These are phyloP conservation scores for Alcedo quadribrachys DNA, from an alignment of 2,797 vertebrate genomes.

Conservation along the genomic window DNA sequence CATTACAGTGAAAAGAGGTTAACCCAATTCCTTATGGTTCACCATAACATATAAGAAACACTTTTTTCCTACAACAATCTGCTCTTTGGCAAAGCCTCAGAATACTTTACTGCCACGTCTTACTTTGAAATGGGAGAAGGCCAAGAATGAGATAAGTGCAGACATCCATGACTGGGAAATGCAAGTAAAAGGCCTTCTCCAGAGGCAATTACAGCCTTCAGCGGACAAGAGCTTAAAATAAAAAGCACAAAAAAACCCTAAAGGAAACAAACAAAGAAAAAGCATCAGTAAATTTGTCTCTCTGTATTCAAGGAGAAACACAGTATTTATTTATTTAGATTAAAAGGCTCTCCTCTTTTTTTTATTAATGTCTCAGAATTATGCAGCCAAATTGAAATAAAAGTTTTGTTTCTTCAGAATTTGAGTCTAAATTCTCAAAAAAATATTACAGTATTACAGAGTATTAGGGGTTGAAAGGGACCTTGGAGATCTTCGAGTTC, in stretches of 20 bases:
- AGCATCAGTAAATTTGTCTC: conserved; percentile 17
- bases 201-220: conserved; percentile 42
- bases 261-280: conserved; percentile 45
- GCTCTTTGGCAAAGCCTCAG: conserved; percentile 76
- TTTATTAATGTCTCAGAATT: neutral
- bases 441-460: neutral
- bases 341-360: neutral
- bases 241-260: neutral
- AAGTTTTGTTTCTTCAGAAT: neutral
- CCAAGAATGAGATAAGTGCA: conserved; percentile 81
- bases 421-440: neutral
- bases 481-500: too few relatives aligned
- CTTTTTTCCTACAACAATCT: conserved; percentile 75
- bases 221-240: neutral
- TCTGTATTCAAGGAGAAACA: neutral
- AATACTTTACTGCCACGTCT: conserved; percentile 83
- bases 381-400: neutral
- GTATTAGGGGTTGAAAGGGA: too few relatives aligned
- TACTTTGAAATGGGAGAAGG: conserved; percentile 74
- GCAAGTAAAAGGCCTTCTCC: conserved; percentile 62
- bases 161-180: conserved; percentile 62
- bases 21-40: conserved; percentile 36
- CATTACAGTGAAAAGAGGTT: neutral
- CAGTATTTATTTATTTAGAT: neutral
- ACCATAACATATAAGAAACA: conserved; percentile 62